A percentile compares a stretch with the other conserved stretches of the same genome.
Conservation (phyloP, 1,140 invertebrate genomes). For the Cydia fagiglandana region DNA sequence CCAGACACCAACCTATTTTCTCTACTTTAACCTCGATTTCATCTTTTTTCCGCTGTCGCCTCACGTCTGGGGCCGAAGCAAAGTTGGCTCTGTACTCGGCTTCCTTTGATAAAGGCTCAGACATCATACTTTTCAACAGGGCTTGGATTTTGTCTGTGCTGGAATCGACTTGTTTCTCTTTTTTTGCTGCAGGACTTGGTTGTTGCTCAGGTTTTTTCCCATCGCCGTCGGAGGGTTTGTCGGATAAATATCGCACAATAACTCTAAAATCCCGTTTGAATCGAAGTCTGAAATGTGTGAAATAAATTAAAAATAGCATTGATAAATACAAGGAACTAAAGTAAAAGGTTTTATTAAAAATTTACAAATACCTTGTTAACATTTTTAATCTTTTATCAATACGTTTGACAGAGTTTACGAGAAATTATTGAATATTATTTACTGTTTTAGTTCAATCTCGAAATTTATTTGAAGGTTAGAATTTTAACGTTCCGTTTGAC, state of each 20-base stretch:
- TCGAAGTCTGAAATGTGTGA: constrained; percentile 55
- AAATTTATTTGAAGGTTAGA: constrained; percentile 9
- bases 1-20: constrained; percentile 59
- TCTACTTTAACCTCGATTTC: constrained; percentile 61
- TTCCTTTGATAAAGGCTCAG: constrained; percentile 63
- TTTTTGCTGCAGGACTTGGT: constrained; percentile 40
- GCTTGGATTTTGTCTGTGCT: constrained; percentile 71
- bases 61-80: constrained; percentile 60
- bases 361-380: constrained; percentile 39
- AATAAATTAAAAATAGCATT: background rate
- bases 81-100: constrained; percentile 64
- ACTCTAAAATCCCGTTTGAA: constrained; percentile 57
- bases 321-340: background rate
- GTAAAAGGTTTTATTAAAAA: constrained; percentile 1
- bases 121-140: constrained; percentile 71
- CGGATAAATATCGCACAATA: constrained; percentile 60
- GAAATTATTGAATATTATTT: background rate
- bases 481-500: constrained; percentile 10
- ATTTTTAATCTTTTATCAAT: constrained; percentile 31
- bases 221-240: constrained; percentile 63
- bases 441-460: background rate
- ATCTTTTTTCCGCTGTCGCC: constrained; percentile 50
- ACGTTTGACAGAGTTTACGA: background rate
- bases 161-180: constrained; percentile 48
- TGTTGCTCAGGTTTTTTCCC: constrained; percentile 44